phyloP scores from a whole-genome alignment of 2,888 invertebrate species.

The Neoitamus cyanurus region DNA sequence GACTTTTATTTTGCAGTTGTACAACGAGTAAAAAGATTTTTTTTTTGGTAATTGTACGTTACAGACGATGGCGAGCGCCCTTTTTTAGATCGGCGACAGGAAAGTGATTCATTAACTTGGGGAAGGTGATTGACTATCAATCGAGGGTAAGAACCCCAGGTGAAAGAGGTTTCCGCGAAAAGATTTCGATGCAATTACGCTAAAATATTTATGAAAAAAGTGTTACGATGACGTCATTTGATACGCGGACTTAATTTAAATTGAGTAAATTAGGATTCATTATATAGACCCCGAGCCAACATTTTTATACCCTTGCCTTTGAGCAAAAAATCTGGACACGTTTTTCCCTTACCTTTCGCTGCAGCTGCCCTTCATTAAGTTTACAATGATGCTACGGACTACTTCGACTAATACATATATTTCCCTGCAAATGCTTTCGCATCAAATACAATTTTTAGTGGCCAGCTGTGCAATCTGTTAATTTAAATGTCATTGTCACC shows the following conservation, averaged over 20 bases:
- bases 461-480: neutral
- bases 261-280: slow-evolving; percentile 5
- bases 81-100: slow-evolving; percentile 25
- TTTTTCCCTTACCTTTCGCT: neutral
- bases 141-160: slow-evolving; percentile 33
- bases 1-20: slow-evolving; percentile 7
- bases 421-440: neutral
- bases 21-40: neutral
- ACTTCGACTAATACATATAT: neutral
- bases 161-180: slow-evolving; percentile 16
- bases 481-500: neutral
- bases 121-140: slow-evolving; percentile 35
- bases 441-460: neutral
- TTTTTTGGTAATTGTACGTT: slow-evolving; percentile 30
- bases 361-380: neutral
- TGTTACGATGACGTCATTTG: slow-evolving; percentile 22
- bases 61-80: slow-evolving; percentile 19
- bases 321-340: neutral
- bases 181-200: slow-evolving; percentile 19
- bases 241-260: neutral
- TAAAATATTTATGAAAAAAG: slow-evolving; percentile 29
- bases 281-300: neutral
- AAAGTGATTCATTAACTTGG: slow-evolving; percentile 28
- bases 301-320: neutral
- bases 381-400: neutral